Base-by-base conservation (phyloP, 2,797 vertebrate species). In the Stomatorhinus walkeri region DNA sequence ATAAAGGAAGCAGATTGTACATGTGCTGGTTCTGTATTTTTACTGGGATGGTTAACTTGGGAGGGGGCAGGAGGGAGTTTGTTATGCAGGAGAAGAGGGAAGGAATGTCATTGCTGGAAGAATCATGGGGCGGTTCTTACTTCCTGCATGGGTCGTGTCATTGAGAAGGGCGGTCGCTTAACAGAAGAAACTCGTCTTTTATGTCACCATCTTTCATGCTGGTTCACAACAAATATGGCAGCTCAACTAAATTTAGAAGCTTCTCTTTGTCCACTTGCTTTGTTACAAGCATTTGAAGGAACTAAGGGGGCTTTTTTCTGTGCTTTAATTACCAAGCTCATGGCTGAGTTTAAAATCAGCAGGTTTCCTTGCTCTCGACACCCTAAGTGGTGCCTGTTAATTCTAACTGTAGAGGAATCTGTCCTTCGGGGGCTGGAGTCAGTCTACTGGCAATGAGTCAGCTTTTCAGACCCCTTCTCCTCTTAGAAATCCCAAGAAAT, bases 391-490 rank as follows among this genome's bases (percentile, higher is more conserved):
- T 22, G 36, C 36, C 16, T 56, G 59, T 64, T 87, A 88, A 88
- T 88, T 32, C 40, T 88, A 88, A 88, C 48, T 76, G 24, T 48
- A 76, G 12, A 64, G 40, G 56, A 40, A 48, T 52, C 87, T 51
- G 87, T 52, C 40, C 61, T 72, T 64, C 24, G 86, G 54, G 54
- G 68, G 49, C 43, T 32, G 46, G 87, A 51, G 46, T 76, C 64
- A 51, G 61, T 48, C 40, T 9, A 52, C n/a, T 51, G 14, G 32
- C 85, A 56, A 16, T 16, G 22, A 68, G 56, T 68, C 87, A 68
- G 24, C 24, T 76, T 10, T 28, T 88, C 68, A 64, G 54, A n/a
- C 36, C 48, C 59, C 28, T 88, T 52, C 87, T 14, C 16, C 49
- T 76, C 24, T 51, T 28, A 52, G 40, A 72, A 36, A 43, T 52